Percentiles rank a stretch among this genome's conserved stretches.
These are phyloP conservation scores for Tribolium madens DNA, from an alignment of 1,140 invertebrate species.

Conservation along the genomic window DNA sequence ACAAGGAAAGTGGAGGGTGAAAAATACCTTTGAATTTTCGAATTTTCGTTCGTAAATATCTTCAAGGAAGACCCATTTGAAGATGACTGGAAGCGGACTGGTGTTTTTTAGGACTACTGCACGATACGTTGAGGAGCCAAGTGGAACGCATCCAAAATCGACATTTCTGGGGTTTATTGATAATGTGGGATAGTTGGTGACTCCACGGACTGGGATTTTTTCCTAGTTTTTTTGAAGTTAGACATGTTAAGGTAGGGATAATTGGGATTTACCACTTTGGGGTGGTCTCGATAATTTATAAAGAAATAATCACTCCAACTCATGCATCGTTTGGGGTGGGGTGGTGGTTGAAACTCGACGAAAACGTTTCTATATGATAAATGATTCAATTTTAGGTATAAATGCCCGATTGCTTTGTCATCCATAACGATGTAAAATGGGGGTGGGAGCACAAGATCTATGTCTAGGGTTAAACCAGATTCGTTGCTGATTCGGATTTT, in stretches of 20 bases:
- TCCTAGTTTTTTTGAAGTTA: constrained; percentile 62
- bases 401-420: not conserved
- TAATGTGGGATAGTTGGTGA: constrained; percentile 67
- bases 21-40: constrained; percentile 7
- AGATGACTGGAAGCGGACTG: constrained; percentile 66
- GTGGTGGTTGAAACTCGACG: constrained; percentile 54
- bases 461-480: constrained; percentile 36
- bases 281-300: constrained; percentile 56
- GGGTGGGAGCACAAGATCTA: constrained; percentile 4
- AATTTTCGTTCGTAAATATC: constrained; percentile 48
- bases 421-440: constrained; percentile 36
- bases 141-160: constrained; percentile 63
- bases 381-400: constrained; percentile 25
- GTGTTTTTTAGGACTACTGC: constrained; percentile 65
- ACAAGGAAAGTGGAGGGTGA: too few relatives aligned
- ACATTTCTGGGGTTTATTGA: constrained; percentile 59
- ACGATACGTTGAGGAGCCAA: constrained; percentile 60
- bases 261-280: constrained; percentile 47
- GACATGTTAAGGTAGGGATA: not conserved
- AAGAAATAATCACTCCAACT: constrained; percentile 40
- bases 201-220: constrained; percentile 64
- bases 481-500: constrained; percentile 27
- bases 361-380: not conserved
- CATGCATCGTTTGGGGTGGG: constrained; percentile 46
- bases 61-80: constrained; percentile 63